phyloP scores from a whole-genome alignment of 2,113 vertebrate genomes.

The Coptodon bakossiorum region DNA sequence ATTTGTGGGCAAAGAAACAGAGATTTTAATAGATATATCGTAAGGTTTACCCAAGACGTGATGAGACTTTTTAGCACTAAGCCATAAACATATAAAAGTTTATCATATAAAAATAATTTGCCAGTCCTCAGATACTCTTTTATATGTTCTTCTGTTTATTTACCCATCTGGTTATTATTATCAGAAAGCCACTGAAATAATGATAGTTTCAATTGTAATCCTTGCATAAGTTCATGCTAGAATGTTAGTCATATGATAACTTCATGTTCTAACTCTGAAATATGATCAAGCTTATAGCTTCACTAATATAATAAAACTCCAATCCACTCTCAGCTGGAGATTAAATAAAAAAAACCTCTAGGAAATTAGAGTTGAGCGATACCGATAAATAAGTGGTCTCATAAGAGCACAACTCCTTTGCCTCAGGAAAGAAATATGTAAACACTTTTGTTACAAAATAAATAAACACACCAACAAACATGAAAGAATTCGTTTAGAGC shows the following conservation, averaged over 20 bases:
- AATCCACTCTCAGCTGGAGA: neutral
- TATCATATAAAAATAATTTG: neutral
- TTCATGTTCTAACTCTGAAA: neutral
- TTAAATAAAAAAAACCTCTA: neutral
- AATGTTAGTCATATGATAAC: neutral
- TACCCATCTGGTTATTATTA: neutral
- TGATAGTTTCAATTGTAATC: neutral
- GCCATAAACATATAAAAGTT: neutral
- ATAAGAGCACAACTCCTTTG: neutral
- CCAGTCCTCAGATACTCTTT: neutral
- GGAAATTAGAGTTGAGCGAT: neutral
- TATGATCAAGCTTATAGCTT: neutral
- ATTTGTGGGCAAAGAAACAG: neutral
- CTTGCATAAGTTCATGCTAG: neutral
- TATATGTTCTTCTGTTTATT: neutral
- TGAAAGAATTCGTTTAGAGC: neutral
- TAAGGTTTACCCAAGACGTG: neutral
- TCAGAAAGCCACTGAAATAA: neutral
- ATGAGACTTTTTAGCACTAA: neutral
- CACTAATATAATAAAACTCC: neutral
- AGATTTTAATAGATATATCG: neutral
- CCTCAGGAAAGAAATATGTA: neutral
- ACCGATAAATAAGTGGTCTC: neutral
- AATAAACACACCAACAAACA: neutral
- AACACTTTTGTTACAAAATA: neutral